A percentile compares a stretch with the other conserved stretches of the same genome.
These are phyloP conservation scores for Zootoca vivipara DNA, from an alignment of 2,113 vertebrate genomes.

Conservation along the genomic window DNA sequence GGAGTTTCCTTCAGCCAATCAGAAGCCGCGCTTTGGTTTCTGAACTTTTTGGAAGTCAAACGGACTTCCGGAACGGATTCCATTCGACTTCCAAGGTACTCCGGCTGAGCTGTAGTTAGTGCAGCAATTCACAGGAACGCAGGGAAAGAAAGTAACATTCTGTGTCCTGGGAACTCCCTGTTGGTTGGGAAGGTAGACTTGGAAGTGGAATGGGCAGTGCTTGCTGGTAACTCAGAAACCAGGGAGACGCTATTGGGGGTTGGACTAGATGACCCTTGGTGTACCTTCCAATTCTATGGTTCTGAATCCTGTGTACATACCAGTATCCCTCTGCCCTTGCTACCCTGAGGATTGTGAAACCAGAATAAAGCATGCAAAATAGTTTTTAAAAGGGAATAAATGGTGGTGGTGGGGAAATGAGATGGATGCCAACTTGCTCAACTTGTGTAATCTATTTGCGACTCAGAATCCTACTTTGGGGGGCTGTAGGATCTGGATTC, in stretches of 20 bases:
- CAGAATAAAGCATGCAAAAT: not conserved
- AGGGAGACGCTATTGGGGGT: not conserved
- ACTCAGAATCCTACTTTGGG: not conserved
- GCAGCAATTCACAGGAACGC: no score
- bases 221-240: not conserved
- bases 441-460: not conserved
- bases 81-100: no score
- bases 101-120: no score
- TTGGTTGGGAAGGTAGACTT: not conserved
- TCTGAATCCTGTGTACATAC: not conserved
- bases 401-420: no score
- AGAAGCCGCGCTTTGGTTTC: no score
- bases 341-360: not conserved
- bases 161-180: no score
- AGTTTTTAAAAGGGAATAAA: not conserved
- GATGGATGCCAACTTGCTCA: not conserved
- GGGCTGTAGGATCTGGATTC: not conserved
- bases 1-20: no score
- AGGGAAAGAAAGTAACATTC: no score
- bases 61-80: no score
- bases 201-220: not conserved
- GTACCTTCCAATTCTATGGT: no score
- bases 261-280: no score
- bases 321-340: not conserved
- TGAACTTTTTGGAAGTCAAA: no score